phyloP scores from a whole-genome alignment of 2,797 vertebrate species.

The Platalea minor region DNA sequence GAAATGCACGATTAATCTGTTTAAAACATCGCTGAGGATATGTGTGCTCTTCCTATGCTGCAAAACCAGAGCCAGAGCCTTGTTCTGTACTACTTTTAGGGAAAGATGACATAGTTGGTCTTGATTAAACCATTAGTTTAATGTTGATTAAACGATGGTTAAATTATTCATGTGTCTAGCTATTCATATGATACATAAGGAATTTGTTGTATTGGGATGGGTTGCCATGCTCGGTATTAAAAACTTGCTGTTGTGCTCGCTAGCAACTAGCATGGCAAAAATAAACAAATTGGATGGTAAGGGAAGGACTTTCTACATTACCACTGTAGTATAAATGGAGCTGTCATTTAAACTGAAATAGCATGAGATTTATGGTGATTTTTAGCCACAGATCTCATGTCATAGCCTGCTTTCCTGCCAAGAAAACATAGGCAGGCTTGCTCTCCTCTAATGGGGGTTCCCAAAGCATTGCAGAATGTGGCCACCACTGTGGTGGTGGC shows the following conservation, averaged over 20 bases:
- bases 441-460: neutral
- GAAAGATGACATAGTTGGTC: neutral
- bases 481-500: neutral
- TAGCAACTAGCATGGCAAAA: neutral
- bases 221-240: neutral
- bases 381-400: neutral
- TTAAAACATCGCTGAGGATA: neutral
- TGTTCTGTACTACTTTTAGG: neutral
- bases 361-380: neutral
- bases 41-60: neutral
- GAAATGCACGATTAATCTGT: neutral
- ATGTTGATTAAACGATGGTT: neutral
- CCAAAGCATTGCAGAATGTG: neutral
- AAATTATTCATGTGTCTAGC: neutral
- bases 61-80: neutral
- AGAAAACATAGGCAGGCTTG: neutral
- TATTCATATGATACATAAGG: neutral
- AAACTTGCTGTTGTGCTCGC: neutral
- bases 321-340: neutral
- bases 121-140: neutral
- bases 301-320: neutral
- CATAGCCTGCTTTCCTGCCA: conserved; percentile 3
- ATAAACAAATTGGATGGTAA: neutral
- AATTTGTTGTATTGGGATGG: neutral
- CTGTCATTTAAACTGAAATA: neutral